phyloP scores from a whole-genome alignment of 2,113 vertebrate species.

The Trichechus manatus region DNA sequence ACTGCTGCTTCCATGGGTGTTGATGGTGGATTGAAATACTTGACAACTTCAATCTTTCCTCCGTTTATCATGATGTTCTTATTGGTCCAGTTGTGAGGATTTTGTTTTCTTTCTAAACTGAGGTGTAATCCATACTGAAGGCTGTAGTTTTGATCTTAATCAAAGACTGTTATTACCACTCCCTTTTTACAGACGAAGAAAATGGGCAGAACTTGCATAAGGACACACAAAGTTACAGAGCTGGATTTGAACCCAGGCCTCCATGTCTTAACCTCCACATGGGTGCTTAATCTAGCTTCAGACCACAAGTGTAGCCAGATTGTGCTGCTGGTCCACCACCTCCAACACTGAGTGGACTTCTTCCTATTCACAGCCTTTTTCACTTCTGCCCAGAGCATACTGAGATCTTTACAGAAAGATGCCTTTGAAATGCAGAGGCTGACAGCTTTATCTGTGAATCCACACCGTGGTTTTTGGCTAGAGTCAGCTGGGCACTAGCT shows the following conservation, averaged over 20 bases:
- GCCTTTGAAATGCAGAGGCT: conserved; percentile 49
- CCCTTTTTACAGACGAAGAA: background rate
- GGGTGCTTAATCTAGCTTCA: background rate
- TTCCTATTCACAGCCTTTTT: background rate
- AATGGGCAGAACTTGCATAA: background rate
- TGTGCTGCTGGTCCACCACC: background rate
- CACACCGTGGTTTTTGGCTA: conserved; percentile 62
- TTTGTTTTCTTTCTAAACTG: no score
- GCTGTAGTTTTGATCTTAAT: no score
- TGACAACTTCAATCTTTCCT: no score
- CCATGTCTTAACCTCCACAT: background rate
- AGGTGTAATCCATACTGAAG: no score
- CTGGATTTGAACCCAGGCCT: background rate
- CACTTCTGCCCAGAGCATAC: background rate
- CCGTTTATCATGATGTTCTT: no score
- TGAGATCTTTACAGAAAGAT: conserved; percentile 24
- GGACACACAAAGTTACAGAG: background rate
- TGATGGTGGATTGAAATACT: no score
- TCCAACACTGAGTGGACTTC: background rate
- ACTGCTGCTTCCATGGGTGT: no score
- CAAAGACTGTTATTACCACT: no score
- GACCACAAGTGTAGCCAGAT: background rate
- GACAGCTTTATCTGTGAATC: conserved; percentile 51
- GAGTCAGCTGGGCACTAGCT: background rate
- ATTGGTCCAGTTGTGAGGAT: no score